A percentile compares a stretch with the other conserved stretches of the same genome.
Conservation (phyloP, 92 coral and sea anemone genomes). For the Epizoanthus scotinus region DNA sequence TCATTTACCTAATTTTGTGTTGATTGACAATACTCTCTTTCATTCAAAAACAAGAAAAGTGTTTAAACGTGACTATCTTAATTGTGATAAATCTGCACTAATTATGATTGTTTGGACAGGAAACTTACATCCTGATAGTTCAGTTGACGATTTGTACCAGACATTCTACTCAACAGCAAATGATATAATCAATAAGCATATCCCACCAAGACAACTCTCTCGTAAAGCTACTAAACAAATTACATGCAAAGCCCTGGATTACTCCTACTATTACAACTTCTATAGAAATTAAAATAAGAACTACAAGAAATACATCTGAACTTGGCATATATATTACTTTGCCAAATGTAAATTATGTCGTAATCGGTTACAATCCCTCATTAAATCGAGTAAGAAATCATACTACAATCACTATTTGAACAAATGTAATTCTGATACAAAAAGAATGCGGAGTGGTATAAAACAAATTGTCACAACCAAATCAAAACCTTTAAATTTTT, state of each 20-base stretch:
- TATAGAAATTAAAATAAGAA: neutral
- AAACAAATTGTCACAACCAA: neutral
- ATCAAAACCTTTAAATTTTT: conserved; percentile 1
- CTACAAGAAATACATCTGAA: neutral
- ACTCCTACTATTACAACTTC: conserved; percentile 26
- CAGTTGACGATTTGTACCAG: conserved; percentile 54
- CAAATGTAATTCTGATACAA: neutral
- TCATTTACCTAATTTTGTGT: conserved; percentile 15
- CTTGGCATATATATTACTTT: neutral
- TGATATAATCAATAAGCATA: conserved; percentile 50
- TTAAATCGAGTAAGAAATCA: neutral
- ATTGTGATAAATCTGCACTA: conserved; percentile 31
- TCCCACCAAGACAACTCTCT: conserved; percentile 40
- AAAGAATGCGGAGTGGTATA: neutral
- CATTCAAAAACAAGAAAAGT: conserved; percentile 39
- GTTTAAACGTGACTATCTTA: conserved; percentile 46
- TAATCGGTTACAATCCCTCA: neutral
- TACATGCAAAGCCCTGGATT: conserved; percentile 12
- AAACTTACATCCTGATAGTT: conserved; percentile 11
- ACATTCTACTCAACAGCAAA: conserved; percentile 37
- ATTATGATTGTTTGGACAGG: conserved; percentile 38
- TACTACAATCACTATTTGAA: neutral
- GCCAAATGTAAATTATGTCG: neutral
- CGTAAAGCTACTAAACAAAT: conserved; percentile 13
- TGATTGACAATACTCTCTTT: conserved; percentile 26